Base-by-base conservation (phyloP, 1,140 invertebrate species). In the Drosophila parabipectinata region DNA sequence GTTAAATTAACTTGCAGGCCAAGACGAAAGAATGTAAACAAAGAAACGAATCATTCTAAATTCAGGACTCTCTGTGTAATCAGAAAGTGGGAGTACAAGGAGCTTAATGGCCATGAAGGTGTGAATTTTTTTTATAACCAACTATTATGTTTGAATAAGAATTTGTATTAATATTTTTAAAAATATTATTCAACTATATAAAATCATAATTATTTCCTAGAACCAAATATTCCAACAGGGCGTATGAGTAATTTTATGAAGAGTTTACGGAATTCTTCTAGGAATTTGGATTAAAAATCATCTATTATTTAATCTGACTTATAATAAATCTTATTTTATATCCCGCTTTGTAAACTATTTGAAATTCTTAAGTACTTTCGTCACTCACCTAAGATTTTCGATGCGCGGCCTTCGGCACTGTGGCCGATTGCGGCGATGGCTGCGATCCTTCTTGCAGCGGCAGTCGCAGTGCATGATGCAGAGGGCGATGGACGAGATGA, bases 391-490 rank as follows among this genome's bases (percentile, higher is more conserved):
- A 90, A 94, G 92, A 91, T 94, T 94, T 77, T 94, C 94, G 62
- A 94, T 93, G 79, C 94, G 92, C 67, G 92, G 92, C 91, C 91
- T 91, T 88, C 92, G 92, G 90, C 75, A 92, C 90, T 82, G 90
- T 21, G 80, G 92, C 88, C 64, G 92, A 74, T 92, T 92, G 39
- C 93, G 92, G 4, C 91, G 92, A 73, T 68, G 92, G 83, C 41
- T 91, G 68, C 92, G 93, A 50, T 93, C 93, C 64, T 93, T 93
- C 45, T 93, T 92, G 77, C 94, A 94, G 47, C 94, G 93, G 91
- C 95, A 96, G 90, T 96, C 96, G 93, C 96, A 97, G 92, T 97
- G 96, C 94, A 97, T 95, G 34, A 96, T 95, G 93, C 96, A 97
- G 34, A 97, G 93, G 4, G 95, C 95, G 57, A 96, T 95, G 44